Percentiles rank a stretch among this genome's conserved stretches.
phyloP scores from a whole-genome alignment of 2,888 invertebrate species.

The Machimus rusticus region DNA sequence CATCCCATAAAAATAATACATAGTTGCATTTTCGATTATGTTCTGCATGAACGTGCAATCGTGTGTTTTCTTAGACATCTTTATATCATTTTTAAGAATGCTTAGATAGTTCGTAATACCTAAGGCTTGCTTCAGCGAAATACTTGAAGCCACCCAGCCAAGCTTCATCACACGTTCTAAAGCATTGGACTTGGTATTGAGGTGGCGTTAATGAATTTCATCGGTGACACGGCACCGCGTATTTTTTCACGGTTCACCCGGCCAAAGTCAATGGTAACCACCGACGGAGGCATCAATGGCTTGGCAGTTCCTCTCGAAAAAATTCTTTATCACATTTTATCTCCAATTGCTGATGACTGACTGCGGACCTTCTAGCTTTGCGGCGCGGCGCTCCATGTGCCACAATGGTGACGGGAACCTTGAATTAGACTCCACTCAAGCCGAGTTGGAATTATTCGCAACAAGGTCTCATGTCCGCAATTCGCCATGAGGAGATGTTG shows the following conservation, averaged over 20 bases:
- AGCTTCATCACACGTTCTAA: neutral
- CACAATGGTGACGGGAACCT: slow-evolving; percentile 38
- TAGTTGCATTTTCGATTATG: no score
- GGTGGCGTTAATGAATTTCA: neutral
- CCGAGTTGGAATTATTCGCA: slow-evolving; percentile 1
- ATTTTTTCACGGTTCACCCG: neutral
- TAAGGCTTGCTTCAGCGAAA: no score
- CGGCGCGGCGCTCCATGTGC: neutral
- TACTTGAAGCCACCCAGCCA: neutral
- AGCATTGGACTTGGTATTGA: neutral
- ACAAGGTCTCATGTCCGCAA: slow-evolving; percentile 22
- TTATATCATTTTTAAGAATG: no score
- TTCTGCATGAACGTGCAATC: no score
- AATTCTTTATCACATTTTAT: slow-evolving; percentile 2
- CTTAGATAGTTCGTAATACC: no score
- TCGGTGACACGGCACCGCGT: neutral
- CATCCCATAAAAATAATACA: no score
- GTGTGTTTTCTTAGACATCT: no score
- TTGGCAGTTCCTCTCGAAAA: neutral
- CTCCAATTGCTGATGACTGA: slow-evolving; percentile 1
- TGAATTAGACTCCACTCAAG: slow-evolving; percentile 14
- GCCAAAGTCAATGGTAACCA: slow-evolving; percentile 17
- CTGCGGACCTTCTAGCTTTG: neutral
- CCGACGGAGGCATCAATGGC: neutral
- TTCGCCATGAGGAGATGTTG: slow-evolving; percentile 18